Conservation (phyloP, 2,113 vertebrate species). For the Chauna torquata region DNA sequence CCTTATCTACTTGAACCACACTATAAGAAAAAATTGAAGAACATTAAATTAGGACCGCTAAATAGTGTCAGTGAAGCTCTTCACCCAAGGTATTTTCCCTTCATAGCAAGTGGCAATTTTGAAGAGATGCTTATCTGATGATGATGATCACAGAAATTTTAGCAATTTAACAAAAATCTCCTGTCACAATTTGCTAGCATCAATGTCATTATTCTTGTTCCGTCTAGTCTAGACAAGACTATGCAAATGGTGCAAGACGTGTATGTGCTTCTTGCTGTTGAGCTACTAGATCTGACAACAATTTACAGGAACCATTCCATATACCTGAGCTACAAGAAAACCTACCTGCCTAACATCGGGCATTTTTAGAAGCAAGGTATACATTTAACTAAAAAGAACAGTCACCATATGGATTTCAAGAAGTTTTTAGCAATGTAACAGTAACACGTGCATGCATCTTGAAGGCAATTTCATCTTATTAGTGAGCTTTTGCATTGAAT, state of each 20-base stretch:
- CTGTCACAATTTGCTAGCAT: background rate
- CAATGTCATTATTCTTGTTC: background rate
- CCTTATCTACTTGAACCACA: background rate
- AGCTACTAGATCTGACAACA: background rate
- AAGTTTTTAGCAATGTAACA: background rate
- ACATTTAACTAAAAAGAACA: background rate
- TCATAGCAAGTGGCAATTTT: background rate
- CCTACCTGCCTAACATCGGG: background rate
- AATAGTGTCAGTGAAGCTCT: background rate
- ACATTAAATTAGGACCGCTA: background rate
- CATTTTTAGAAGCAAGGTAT: background rate
- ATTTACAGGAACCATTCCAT: background rate
- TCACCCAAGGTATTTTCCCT: background rate
- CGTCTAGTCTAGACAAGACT: background rate
- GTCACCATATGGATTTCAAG: fast-evolving
- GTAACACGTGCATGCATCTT: background rate
- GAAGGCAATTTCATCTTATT: background rate
- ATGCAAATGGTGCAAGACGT: background rate
- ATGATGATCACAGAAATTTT: background rate
- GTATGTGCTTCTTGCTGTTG: background rate
- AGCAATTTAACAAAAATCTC: background rate
- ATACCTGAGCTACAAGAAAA: background rate
- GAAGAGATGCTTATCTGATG: background rate
- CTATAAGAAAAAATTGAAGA: background rate
- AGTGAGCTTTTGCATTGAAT: background rate